Conservation (phyloP, 2,888 invertebrate genomes). For the Tinea pellionella region DNA sequence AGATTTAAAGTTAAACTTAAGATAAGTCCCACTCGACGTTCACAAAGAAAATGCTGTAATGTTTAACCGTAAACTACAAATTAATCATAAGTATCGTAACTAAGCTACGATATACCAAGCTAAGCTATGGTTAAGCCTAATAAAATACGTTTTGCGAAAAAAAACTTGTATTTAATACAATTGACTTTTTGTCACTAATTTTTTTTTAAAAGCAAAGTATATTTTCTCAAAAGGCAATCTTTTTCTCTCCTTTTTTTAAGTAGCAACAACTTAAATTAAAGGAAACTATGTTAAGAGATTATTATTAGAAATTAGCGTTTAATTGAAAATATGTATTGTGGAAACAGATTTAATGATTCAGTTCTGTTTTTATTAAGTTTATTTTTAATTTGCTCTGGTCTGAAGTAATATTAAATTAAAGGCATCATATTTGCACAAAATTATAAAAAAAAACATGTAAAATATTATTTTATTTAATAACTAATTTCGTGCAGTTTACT, state of each 20-base stretch:
- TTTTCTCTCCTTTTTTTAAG: slow-evolving; percentile 62
- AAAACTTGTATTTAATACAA: slow-evolving; percentile 62
- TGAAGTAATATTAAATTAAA: not conserved
- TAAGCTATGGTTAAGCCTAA: slow-evolving; percentile 39
- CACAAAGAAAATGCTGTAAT: not conserved
- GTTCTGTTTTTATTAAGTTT: not conserved
- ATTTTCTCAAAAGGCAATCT: slow-evolving; percentile 58
- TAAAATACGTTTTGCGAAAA: slow-evolving; percentile 9
- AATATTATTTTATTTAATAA: not conserved
- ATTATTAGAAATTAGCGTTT: not conserved
- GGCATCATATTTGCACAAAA: not conserved
- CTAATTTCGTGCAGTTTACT: too few relatives aligned
- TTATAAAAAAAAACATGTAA: not conserved
- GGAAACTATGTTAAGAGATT: slow-evolving; percentile 1
- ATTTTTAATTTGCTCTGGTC: not conserved
- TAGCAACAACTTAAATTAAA: slow-evolving; percentile 32
- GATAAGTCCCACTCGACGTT: not conserved
- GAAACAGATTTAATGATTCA: not conserved
- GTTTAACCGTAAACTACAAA: not conserved
- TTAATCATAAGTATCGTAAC: slow-evolving; percentile 25
- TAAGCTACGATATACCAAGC: slow-evolving; percentile 31
- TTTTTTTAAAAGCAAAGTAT: slow-evolving; percentile 41
- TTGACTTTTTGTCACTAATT: slow-evolving; percentile 40
- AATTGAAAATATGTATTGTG: not conserved
- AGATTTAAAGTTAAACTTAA: not conserved